Percentiles rank a stretch among this genome's conserved stretches.
phyloP scores from a whole-genome alignment of 2,113 vertebrate species.

The Mystacornis crossleyi region DNA sequence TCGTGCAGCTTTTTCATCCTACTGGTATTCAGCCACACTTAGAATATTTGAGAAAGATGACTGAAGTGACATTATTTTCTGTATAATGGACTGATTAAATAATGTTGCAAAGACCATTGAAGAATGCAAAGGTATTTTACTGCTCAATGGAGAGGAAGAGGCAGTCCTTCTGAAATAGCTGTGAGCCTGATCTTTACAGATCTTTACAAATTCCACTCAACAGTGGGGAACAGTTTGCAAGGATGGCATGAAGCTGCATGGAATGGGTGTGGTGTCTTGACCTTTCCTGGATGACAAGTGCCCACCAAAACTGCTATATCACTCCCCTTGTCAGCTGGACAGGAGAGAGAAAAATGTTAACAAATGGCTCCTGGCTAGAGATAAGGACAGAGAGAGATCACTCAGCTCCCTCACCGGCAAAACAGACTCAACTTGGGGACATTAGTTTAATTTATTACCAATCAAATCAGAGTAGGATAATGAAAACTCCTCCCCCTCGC shows the following conservation, averaged over 20 bases:
- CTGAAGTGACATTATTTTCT: neutral
- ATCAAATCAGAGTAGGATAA: neutral
- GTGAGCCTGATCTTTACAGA: neutral
- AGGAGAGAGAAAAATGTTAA: neutral
- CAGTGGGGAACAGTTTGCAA: neutral
- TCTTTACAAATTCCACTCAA: neutral
- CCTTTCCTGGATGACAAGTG: neutral
- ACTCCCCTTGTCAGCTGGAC: neutral
- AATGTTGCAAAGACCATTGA: neutral
- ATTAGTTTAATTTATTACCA: neutral
- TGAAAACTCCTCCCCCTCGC: neutral
- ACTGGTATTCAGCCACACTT: neutral
- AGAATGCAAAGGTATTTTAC: neutral
- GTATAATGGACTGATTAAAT: slow-evolving; percentile 12
- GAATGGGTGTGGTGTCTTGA: neutral
- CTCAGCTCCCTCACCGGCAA: neutral
- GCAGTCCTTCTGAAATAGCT: neutral
- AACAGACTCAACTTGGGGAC: neutral
- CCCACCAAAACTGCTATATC: neutral
- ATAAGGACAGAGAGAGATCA: neutral
- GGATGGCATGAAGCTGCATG: neutral
- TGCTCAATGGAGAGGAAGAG: neutral
- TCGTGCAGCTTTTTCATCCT: neutral
- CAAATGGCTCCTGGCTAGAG: accelerated
- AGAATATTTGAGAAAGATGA: neutral